A percentile compares a stretch with the other conserved stretches of the same genome.
Evolutionary conservation across 2,888 invertebrate species (phyloP).

Genomic region (Therioaphis trifolii): DNA sequence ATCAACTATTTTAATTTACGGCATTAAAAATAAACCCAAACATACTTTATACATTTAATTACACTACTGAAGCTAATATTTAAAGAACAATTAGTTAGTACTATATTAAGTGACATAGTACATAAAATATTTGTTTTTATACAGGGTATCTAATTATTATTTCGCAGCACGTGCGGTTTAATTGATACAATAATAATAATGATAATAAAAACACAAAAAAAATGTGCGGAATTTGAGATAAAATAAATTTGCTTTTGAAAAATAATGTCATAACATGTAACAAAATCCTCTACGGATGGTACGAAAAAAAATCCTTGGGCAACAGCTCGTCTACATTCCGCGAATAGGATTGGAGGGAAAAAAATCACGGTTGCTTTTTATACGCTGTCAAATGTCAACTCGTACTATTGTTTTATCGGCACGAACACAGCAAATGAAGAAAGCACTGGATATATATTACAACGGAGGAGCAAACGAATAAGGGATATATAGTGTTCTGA

Average conservation of each 20-base stretch:
- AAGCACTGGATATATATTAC: neutral
- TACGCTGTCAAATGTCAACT: constrained; percentile 25
- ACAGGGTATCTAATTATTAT: too few relatives aligned
- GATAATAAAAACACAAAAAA: too few relatives aligned
- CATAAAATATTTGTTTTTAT: too few relatives aligned
- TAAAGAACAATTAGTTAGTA: too few relatives aligned
- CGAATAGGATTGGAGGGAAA: neutral
- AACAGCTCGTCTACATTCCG: neutral
- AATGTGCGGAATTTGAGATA: neutral
- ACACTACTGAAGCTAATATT: too few relatives aligned
- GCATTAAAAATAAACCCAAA: too few relatives aligned
- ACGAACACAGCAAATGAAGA: constrained; percentile 22
- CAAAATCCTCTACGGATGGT: neutral
- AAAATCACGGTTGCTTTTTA: constrained; percentile 32
- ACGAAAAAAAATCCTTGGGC: neutral
- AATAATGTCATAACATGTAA: neutral
- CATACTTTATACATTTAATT: too few relatives aligned
- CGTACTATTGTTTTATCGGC: constrained; percentile 26
- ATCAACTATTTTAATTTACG: too few relatives aligned
- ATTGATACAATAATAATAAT: too few relatives aligned
- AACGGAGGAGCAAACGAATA: neutral
- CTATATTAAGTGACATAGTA: too few relatives aligned
- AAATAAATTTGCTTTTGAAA: neutral
- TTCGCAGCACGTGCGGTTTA: too few relatives aligned
- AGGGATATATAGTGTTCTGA: neutral